Base-by-base conservation (phyloP, 1,140 invertebrate genomes). In the Babylonia areolata region DNA sequence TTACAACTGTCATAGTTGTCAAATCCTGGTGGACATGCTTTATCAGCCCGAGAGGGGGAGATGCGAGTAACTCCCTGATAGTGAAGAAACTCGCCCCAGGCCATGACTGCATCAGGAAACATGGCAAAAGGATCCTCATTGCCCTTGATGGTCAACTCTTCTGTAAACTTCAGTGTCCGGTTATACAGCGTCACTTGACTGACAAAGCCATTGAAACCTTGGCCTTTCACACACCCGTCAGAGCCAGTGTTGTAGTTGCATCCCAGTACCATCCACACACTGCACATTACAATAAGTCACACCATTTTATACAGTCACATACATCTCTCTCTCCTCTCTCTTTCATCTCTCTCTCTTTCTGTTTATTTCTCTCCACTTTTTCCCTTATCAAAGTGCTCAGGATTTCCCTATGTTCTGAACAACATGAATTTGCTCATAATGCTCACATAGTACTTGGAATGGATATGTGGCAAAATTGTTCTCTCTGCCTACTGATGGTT, bases 201-300 rank as follows among this genome's bases (percentile, higher is more conserved):
- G 37, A 87, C 31, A 40, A 75, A 42, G 58, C 87, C 87, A 39
- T 77, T 40, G 23, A 85, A 87, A 37, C 87, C 84, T 46, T 82
- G 31, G 40, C 54, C 71, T 23, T n/a, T 81, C 0, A 46, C 33
- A 40, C 40, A 23, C 37, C 28, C 51, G 37, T 87, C 73, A 20
- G 37, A 46, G 12, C 1, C 46, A 28, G 51, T 11, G 73, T 87
- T 80, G 73, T 87, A 87, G 58, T 35, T 3, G 33, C 46, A 20
- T 3, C 87, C 87, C 17, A 87, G 54, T 39, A 85, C 84, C 3
- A 85, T 42, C 87, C 87, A 87, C 11, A 87, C 17, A 40, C 87
- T 87, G 51, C 40, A 64, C 58, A n/a, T 64, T n/a, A 64, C 23
- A 64, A 64, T 1, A 12, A 64, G 15, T 23, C 12, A n/a, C 58